Evolutionary conservation across 2,113 vertebrate genomes (phyloP).

Genomic region (Corvus moneduloides): DNA sequence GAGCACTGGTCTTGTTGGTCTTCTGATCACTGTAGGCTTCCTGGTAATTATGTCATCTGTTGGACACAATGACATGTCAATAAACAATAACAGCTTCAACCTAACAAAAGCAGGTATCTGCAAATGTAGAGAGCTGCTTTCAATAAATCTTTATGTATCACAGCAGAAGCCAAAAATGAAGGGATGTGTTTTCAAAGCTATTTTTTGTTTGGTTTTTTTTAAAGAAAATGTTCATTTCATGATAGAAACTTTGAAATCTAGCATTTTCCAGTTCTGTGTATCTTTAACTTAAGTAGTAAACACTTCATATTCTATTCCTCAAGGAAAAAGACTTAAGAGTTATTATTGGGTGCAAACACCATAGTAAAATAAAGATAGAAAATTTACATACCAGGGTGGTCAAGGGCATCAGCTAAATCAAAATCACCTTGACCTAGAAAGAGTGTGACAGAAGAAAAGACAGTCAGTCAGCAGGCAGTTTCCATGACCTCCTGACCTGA

Average conservation of each 20-base stretch:
- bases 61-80: neutral
- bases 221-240: neutral
- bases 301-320: neutral
- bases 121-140: neutral
- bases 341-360: neutral
- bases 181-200: neutral
- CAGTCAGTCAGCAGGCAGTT: neutral
- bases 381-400: conserved; percentile 42
- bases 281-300: neutral
- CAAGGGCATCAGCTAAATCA: conserved; percentile 71
- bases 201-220: neutral
- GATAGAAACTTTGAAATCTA: neutral
- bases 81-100: neutral
- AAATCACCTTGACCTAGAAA: conserved; percentile 68
- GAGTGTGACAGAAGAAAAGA: neutral
- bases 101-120: neutral
- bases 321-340: neutral
- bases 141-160: neutral
- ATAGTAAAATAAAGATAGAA: neutral
- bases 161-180: neutral
- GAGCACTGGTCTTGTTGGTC: conserved; percentile 24
- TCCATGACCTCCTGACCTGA: neutral
- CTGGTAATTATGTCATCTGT: conserved; percentile 51
- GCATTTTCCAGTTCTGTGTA: neutral
- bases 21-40: conserved; percentile 57